Conservation (phyloP, 2,113 vertebrate genomes). For the Coturnix japonica region DNA sequence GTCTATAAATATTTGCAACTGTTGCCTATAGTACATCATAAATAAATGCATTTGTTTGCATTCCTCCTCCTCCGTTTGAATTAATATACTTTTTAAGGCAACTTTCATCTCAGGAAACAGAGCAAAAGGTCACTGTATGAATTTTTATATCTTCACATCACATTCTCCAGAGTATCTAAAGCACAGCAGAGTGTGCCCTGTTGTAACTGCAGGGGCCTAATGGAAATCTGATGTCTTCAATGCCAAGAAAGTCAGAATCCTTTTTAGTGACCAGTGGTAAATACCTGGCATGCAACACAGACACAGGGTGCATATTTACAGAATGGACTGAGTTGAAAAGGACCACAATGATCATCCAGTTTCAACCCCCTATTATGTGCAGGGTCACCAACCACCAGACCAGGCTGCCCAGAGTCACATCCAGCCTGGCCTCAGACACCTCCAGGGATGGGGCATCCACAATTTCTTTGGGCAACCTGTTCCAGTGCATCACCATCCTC, state of each 20-base stretch:
- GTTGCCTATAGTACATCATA: not conserved
- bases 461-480: too few relatives aligned
- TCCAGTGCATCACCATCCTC: too few relatives aligned
- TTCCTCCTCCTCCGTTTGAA: not conserved
- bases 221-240: not conserved
- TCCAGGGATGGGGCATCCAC: too few relatives aligned
- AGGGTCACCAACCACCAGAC: too few relatives aligned
- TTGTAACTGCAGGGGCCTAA: not conserved
- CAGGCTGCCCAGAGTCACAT: too few relatives aligned
- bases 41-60: not conserved
- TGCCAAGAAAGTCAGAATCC: not conserved
- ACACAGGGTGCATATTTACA: fast-evolving
- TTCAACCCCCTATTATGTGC: too few relatives aligned
- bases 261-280: not conserved
- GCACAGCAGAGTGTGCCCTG: not conserved
- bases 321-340: too few relatives aligned
- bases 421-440: too few relatives aligned
- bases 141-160: not conserved
- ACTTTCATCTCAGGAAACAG: not conserved
- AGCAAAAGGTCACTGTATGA: not conserved
- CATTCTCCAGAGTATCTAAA: not conserved
- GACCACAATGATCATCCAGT: too few relatives aligned
- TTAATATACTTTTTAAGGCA: not conserved
- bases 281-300: not conserved
- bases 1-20: not conserved